Percentiles rank a stretch among this genome's conserved stretches.
These are phyloP conservation scores for Chrysochloris asiatica DNA, from an alignment of 2,113 vertebrate species.

Conservation along the genomic window DNA sequence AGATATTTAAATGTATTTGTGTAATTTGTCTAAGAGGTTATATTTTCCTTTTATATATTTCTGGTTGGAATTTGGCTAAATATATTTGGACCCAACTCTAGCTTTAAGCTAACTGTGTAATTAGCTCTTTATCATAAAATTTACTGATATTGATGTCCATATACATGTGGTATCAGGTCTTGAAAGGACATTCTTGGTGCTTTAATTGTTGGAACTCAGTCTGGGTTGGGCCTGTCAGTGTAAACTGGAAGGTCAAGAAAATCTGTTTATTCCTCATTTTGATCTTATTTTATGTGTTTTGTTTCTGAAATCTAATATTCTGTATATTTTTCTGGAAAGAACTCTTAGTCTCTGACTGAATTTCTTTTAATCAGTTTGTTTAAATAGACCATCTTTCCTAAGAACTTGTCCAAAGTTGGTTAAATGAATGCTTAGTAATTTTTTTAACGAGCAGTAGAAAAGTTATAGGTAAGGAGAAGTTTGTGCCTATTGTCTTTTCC, in stretches of 20 bases:
- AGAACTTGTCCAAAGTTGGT: slow-evolving; percentile 20
- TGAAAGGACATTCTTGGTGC: background rate
- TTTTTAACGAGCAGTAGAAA: background rate
- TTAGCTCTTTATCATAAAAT: background rate
- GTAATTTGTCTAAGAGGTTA: background rate
- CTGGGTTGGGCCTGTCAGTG: background rate
- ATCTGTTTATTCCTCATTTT: slow-evolving; percentile 32
- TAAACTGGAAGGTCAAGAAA: background rate
- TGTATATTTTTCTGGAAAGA: slow-evolving; percentile 21
- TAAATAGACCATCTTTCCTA: slow-evolving; percentile 51
- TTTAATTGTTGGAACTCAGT: background rate
- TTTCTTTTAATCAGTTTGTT: slow-evolving; percentile 36
- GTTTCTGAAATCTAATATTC: slow-evolving; percentile 44
- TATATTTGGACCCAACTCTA: background rate
- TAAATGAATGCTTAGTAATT: background rate
- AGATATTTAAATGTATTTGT: slow-evolving; percentile 36
- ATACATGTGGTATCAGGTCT: background rate
- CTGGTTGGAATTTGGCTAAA: background rate
- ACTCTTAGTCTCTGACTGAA: slow-evolving; percentile 43
- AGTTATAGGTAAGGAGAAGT: slow-evolving; percentile 35
- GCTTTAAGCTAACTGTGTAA: slow-evolving; percentile 1
- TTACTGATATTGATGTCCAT: background rate
- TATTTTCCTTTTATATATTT: slow-evolving; percentile 11
- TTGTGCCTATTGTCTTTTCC: slow-evolving; percentile 34
- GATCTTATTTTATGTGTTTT: slow-evolving; percentile 57